phyloP scores from a whole-genome alignment of 2,797 vertebrate genomes.

The Anabacerthia variegaticeps region DNA sequence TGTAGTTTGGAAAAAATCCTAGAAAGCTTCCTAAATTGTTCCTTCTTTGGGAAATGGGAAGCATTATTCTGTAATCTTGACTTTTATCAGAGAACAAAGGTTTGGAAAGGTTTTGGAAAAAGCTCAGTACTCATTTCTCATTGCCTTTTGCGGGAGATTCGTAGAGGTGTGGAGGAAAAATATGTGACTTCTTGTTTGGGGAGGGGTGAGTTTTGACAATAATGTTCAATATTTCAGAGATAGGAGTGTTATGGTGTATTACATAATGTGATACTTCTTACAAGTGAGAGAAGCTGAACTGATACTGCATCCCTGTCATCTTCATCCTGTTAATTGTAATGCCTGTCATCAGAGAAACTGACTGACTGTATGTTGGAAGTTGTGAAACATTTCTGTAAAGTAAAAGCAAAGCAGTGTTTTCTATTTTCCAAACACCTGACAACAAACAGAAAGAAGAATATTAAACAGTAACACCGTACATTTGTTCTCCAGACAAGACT shows the following conservation, averaged over 20 bases:
- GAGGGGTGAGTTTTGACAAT: not conserved
- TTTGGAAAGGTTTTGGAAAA: not conserved
- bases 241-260: not conserved
- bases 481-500: not conserved
- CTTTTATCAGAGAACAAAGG: not conserved
- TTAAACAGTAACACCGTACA: not conserved
- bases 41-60: not conserved
- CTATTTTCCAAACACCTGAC: not conserved
- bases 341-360: not conserved
- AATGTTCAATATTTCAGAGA: not conserved
- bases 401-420: not conserved
- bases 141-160: not conserved
- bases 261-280: not conserved
- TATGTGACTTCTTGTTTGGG: not conserved
- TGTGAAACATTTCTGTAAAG: not conserved
- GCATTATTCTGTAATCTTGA: not conserved
- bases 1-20: slow-evolving; percentile 3
- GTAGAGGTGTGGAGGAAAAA: not conserved
- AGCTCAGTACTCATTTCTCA: not conserved
- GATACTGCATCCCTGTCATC: not conserved
- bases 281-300: not conserved
- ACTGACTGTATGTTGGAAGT: not conserved
- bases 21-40: slow-evolving; percentile 6
- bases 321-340: not conserved
- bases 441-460: not conserved